Evolutionary conservation across 2,888 invertebrate species (phyloP).

Genomic region (Drosophila meridionalis): DNA sequence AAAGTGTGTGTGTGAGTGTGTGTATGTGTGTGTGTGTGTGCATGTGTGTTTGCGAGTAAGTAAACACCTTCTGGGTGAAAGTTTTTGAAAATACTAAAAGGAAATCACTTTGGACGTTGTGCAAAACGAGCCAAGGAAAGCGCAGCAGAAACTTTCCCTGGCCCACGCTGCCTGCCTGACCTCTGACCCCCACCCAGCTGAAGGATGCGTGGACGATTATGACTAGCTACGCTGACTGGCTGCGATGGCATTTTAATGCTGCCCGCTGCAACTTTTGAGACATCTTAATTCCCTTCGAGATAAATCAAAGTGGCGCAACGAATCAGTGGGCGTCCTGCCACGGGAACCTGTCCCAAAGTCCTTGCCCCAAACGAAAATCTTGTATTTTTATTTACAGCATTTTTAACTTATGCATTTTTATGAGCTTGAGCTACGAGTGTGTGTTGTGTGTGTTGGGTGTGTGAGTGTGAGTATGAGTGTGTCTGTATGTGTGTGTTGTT

Average conservation of each 20-base stretch:
- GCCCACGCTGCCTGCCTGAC: not conserved
- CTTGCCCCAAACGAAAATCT: slow-evolving; percentile 34
- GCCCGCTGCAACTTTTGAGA: slow-evolving; percentile 80
- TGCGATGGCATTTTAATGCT: slow-evolving; percentile 57
- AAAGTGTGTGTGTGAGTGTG: not conserved
- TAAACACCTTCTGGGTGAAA: slow-evolving; percentile 80
- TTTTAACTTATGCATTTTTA: slow-evolving; percentile 75
- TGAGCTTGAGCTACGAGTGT: slow-evolving; percentile 48
- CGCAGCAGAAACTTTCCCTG: slow-evolving; percentile 63
- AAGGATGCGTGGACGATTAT: slow-evolving; percentile 76
- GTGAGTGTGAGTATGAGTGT: slow-evolving; percentile 14
- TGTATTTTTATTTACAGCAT: slow-evolving; percentile 73
- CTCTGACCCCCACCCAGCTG: not conserved
- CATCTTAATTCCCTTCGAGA: slow-evolving; percentile 82
- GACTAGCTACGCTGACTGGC: slow-evolving; percentile 41
- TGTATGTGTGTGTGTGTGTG: not conserved
- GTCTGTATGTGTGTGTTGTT: slow-evolving; percentile 50
- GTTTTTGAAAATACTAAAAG: slow-evolving; percentile 82
- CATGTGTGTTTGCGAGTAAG: slow-evolving; percentile 18
- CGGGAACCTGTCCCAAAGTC: no score
- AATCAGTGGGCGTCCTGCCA: slow-evolving; percentile 8
- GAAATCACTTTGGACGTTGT: slow-evolving; percentile 81
- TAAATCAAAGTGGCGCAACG: slow-evolving; percentile 70
- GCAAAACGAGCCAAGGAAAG: slow-evolving; percentile 66
- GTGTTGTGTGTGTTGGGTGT: slow-evolving; percentile 14